Conservation (phyloP, 2,888 invertebrate genomes). For the Troilus luridus region DNA sequence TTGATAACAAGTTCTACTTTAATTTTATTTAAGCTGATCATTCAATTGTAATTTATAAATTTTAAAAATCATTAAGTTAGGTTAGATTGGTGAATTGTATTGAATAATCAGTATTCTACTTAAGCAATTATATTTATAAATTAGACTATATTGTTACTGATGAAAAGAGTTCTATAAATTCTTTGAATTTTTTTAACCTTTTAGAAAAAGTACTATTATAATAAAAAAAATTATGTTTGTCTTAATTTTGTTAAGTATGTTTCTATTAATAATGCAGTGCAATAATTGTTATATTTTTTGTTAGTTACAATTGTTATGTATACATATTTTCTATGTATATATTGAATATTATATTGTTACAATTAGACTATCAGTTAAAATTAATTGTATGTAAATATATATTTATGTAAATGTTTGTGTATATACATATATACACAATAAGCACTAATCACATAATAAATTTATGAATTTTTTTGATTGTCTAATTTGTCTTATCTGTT, state of each 20-base stretch:
- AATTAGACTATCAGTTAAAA: slow-evolving; percentile 18
- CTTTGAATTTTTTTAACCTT: neutral
- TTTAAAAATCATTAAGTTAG: slow-evolving; percentile 13
- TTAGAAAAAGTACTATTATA: neutral
- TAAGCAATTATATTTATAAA: neutral
- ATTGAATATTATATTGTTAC: slow-evolving; percentile 38
- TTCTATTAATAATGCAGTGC: slow-evolving; percentile 24
- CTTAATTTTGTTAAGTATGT: neutral
- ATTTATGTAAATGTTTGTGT: neutral
- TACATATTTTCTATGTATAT: slow-evolving; percentile 22
- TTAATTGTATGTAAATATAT: neutral
- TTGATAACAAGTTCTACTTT: neutral
- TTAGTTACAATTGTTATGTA: slow-evolving; percentile 30
- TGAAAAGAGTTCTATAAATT: neutral
- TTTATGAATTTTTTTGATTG: neutral
- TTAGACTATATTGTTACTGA: neutral
- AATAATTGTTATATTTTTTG: slow-evolving; percentile 35
- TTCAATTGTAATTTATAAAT: neutral
- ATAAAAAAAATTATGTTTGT: neutral
- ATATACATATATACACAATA: neutral
- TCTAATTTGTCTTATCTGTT: neutral
- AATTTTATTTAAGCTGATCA: neutral
- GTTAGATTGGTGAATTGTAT: slow-evolving; percentile 26
- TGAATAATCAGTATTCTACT: slow-evolving; percentile 7
- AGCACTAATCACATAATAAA: neutral